Evolutionary conservation across 2,888 invertebrate species (phyloP), one percentile per base, ranked within the genome.

Genomic region (Aphodius sticticus): DNA sequence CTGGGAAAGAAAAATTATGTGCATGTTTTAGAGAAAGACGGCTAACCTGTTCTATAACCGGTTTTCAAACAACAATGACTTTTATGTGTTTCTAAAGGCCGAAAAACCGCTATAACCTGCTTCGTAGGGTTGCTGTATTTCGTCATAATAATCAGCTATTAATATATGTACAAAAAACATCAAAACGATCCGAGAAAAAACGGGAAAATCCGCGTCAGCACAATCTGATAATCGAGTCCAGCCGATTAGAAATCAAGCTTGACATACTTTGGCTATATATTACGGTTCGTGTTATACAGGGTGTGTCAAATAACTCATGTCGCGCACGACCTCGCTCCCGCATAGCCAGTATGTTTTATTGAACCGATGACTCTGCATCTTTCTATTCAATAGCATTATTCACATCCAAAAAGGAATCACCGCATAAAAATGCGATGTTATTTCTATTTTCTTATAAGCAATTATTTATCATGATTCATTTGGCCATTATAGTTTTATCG

Each of bases 31-130:
- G 72, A 72, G 26, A 16, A 37, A 74, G 74, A 36, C 74, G 36
- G 74, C 6, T 74, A 74, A 74, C 74, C 74, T 74, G 74, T 74
- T 74, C n/a, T 53, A 53, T 53, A 74, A 74, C 74, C 74, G 74
- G 74, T 74, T 74, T 72, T 74, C 37, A 74, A 74, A 74, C 37
- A 74, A 74, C 37, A 74, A 72, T 72, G 72, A 36, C 72, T 26
- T 36, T 36, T 72, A 53, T 53, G 53, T 53, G 53, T 53, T 12
- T 7, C 9, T 53, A 53, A 53, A 53, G 53, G 53, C 53, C 53
- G 53, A 53, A 53, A 53, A 53, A 53, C 53, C 53, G 53, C 53
- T 53, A 53, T 53, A 53, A 53, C 53, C 53, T 53, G 53, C 53
- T 53, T 53, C 53, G 53, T 53, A 53, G 53, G 53, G 53, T 53